Conservation (phyloP, 2,888 invertebrate species). For the Melikaiella ostensackeni region DNA sequence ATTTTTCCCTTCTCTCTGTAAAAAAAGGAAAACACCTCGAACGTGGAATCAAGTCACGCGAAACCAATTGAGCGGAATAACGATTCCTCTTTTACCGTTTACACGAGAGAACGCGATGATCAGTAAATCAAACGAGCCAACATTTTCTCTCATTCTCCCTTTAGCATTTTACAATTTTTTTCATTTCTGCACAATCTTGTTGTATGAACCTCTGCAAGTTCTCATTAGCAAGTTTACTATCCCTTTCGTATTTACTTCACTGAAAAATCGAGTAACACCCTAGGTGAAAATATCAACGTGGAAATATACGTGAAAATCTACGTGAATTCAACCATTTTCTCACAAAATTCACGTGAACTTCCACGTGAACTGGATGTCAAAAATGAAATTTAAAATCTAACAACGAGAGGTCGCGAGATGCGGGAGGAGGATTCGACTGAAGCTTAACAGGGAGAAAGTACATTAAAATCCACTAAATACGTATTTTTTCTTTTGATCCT, state of each 20-base stretch:
- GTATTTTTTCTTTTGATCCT: too few species aligned
- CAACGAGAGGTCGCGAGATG: too few species aligned
- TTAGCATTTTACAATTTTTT: background rate
- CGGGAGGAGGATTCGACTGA: too few species aligned
- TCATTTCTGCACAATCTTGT: background rate
- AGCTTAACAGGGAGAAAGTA: too few species aligned
- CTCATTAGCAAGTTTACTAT: background rate
- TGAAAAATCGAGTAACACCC: background rate
- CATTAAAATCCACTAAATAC: too few species aligned
- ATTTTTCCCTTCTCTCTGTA: background rate
- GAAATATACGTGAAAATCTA: too few species aligned
- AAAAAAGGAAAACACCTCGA: constrained; percentile 1
- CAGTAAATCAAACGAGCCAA: background rate
- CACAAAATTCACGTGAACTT: too few species aligned
- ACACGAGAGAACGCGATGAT: background rate
- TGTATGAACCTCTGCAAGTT: background rate
- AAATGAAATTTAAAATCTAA: too few species aligned
- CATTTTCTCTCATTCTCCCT: background rate
- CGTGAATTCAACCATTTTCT: too few species aligned
- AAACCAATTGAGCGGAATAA: constrained; percentile 12
- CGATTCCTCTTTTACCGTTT: constrained; percentile 5
- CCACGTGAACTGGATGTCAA: too few species aligned
- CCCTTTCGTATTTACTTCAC: background rate
- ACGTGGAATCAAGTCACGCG: background rate
- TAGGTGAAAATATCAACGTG: background rate